A percentile compares a stretch with the other conserved stretches of the same genome.
These are phyloP conservation scores for Lagria hirta DNA, from an alignment of 2,888 invertebrate species.

Conservation along the genomic window DNA sequence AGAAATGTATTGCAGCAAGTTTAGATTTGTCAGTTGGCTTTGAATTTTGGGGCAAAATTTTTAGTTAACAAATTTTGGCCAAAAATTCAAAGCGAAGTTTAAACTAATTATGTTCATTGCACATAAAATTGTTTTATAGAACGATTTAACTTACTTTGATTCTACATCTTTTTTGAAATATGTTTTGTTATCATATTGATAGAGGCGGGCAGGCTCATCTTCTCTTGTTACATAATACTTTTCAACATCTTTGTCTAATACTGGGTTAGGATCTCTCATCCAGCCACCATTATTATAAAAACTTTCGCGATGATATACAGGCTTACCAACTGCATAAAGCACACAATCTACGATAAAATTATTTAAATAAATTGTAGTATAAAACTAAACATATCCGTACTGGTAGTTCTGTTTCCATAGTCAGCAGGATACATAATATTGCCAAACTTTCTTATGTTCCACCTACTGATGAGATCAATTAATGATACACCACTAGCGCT, in stretches of 20 bases:
- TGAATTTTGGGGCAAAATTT: no score
- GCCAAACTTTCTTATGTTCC: constrained; percentile 59
- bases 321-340: constrained; percentile 89
- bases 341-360: constrained; percentile 72
- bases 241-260: constrained; percentile 59
- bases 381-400: no score
- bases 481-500: constrained; percentile 60
- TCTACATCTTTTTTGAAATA: constrained; percentile 61
- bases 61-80: no score
- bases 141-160: constrained; percentile 54
- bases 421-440: constrained; percentile 62
- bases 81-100: no score
- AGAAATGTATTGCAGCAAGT: no score
- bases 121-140: no score
- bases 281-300: constrained; percentile 80
- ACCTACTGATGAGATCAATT: constrained; percentile 59
- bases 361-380: constrained; percentile 4
- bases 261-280: constrained; percentile 73
- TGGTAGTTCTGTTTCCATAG: constrained; percentile 55
- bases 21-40: no score
- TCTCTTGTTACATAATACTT: constrained; percentile 85
- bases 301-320: constrained; percentile 82
- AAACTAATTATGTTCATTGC: no score
- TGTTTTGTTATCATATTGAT: constrained; percentile 78
- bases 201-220: constrained; percentile 69